Evolutionary conservation across 2,797 vertebrate genomes (phyloP).

Genomic region (Pteronotus mesoamericanus): DNA sequence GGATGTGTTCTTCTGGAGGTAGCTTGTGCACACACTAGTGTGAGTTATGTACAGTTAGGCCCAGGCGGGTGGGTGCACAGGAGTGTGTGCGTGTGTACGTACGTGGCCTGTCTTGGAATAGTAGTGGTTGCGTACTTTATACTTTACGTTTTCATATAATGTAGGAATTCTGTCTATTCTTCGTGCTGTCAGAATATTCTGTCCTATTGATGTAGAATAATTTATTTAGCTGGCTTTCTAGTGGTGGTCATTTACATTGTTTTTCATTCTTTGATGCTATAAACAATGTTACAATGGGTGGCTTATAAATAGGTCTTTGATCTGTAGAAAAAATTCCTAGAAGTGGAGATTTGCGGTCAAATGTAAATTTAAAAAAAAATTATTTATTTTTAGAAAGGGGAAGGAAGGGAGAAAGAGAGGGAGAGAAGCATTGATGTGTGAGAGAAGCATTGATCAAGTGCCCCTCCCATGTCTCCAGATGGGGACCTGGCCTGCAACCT

Average conservation of each 20-base stretch:
- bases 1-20: neutral
- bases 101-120: neutral
- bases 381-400: no score
- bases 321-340: neutral
- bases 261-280: neutral
- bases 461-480: no score
- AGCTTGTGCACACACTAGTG: no score
- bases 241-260: neutral
- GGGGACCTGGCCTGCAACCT: no score
- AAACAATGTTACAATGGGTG: neutral
- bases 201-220: neutral
- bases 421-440: no score
- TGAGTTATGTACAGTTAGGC: neutral
- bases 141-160: neutral
- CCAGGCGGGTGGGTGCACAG: neutral
- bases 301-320: neutral
- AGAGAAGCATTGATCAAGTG: no score
- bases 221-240: neutral
- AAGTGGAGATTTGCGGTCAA: neutral
- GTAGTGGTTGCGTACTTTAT: neutral
- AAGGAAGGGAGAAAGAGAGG: no score
- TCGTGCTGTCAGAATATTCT: neutral
- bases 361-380: no score
- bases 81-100: neutral
- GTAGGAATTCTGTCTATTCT: neutral